Percentiles rank a stretch among this genome's conserved stretches.
These are phyloP conservation scores for Glossophaga mutica DNA, from an alignment of 2,797 vertebrate genomes.

Conservation along the genomic window DNA sequence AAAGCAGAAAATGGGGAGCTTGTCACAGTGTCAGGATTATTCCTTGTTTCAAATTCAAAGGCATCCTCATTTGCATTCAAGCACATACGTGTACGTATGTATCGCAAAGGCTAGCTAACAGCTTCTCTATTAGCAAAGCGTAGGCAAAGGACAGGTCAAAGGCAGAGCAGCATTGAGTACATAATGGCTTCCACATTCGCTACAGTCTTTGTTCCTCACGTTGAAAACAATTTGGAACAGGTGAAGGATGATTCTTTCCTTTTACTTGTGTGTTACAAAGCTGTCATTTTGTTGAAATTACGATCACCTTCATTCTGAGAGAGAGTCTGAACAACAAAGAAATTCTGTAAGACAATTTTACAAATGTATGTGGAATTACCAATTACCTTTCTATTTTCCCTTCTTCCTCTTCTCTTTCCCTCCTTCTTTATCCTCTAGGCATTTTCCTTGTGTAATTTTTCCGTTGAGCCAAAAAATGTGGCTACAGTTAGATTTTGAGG, in stretches of 20 bases:
- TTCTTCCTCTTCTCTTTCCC: neutral
- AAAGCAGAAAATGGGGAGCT: constrained; percentile 10
- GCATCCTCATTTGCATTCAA: neutral
- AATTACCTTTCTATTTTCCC: neutral
- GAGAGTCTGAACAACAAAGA: neutral
- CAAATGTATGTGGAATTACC: neutral
- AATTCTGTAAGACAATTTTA: neutral
- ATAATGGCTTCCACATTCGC: neutral
- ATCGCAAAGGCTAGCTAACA: neutral
- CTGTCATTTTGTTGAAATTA: neutral
- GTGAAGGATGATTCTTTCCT: neutral
- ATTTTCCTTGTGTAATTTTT: neutral
- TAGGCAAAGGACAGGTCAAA: neutral
- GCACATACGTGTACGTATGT: neutral
- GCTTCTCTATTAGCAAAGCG: neutral
- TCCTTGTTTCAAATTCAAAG: neutral
- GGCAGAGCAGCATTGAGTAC: neutral
- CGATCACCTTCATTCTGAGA: neutral
- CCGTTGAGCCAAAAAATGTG: neutral
- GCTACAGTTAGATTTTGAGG: neutral
- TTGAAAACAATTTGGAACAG: neutral
- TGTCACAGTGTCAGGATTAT: neutral
- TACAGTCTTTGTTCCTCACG: neutral
- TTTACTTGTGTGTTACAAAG: neutral
- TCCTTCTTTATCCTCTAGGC: neutral